These are phyloP conservation scores for Protonibea diacanthus DNA, from an alignment of 2,797 vertebrate species.

Conservation along the genomic window DNA sequence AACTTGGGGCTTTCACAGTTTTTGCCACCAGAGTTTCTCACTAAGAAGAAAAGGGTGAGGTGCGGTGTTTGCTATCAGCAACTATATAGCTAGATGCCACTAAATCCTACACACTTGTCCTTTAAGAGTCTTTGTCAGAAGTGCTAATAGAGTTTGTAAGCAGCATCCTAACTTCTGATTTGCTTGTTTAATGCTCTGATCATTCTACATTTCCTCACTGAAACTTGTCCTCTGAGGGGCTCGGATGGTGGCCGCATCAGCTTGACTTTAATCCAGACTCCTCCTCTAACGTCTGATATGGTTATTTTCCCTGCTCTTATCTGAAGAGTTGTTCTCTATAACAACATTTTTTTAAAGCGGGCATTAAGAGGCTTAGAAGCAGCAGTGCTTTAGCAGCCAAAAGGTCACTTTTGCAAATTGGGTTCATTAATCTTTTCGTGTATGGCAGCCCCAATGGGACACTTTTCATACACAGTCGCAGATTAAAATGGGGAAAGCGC, in stretches of 20 bases:
- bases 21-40: too few relatives aligned
- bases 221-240: constrained; percentile 58
- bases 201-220: constrained; percentile 45
- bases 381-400: constrained; percentile 82
- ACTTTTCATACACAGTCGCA: constrained; percentile 82
- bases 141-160: constrained; percentile 23
- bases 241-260: constrained; percentile 60
- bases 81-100: too few relatives aligned
- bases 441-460: constrained; percentile 82
- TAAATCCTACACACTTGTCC: too few relatives aligned
- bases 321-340: constrained; percentile 78
- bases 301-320: constrained; percentile 80
- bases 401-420: constrained; percentile 90
- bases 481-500: constrained; percentile 83
- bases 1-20: too few relatives aligned
- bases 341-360: constrained; percentile 80
- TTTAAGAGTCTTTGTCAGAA: constrained; percentile 18
- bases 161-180: constrained; percentile 37
- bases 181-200: constrained; percentile 57
- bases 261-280: constrained; percentile 76
- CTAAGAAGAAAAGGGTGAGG: too few relatives aligned
- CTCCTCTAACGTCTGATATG: constrained; percentile 69
- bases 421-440: constrained; percentile 89
- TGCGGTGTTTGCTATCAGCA: too few relatives aligned
- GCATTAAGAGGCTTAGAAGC: constrained; percentile 87